Percentiles rank a stretch among this genome's conserved stretches.
Evolutionary conservation across 2,888 invertebrate genomes (phyloP).

Genomic region (Trachelus troglodyta): DNA sequence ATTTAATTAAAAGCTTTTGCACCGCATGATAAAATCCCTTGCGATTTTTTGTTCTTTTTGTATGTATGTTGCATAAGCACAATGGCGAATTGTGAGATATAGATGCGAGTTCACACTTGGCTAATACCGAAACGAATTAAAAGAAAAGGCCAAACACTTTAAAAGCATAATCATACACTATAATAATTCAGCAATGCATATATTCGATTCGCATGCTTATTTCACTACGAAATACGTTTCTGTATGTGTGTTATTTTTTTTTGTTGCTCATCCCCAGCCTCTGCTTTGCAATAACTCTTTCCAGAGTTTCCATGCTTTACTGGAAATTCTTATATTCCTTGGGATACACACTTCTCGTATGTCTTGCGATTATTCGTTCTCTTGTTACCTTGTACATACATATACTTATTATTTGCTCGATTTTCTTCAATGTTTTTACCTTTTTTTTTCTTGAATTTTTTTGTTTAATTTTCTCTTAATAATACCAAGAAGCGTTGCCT

Average conservation of each 20-base stretch:
- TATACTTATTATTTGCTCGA: conserved; percentile 21
- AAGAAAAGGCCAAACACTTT: conserved; percentile 48
- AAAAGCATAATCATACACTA: conserved; percentile 44
- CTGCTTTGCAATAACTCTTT: not conserved
- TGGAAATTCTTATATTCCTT: not conserved
- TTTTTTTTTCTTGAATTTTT: conserved; percentile 51
- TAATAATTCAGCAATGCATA: conserved; percentile 54
- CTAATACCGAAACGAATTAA: not conserved
- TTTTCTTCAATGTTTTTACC: not conserved
- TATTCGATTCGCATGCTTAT: conserved; percentile 55
- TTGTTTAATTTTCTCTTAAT: not conserved
- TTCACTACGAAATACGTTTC: conserved; percentile 45
- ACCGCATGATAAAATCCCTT: not conserved
- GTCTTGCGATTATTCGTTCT: not conserved
- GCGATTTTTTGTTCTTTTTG: not conserved
- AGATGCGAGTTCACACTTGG: not conserved
- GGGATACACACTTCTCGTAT: not conserved
- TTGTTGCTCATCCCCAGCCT: conserved; percentile 27
- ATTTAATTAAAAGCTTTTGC: not conserved
- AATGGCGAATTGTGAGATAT: not conserved
- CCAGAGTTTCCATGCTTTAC: not conserved
- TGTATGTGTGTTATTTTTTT: conserved; percentile 41
- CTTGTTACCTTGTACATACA: conserved; percentile 29
- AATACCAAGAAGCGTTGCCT: conserved; percentile 55
- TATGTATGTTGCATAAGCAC: not conserved